Evolutionary conservation across 2,113 vertebrate species (phyloP), one percentile per base, ranked within the genome.

Genomic region (Carollia perspicillata): DNA sequence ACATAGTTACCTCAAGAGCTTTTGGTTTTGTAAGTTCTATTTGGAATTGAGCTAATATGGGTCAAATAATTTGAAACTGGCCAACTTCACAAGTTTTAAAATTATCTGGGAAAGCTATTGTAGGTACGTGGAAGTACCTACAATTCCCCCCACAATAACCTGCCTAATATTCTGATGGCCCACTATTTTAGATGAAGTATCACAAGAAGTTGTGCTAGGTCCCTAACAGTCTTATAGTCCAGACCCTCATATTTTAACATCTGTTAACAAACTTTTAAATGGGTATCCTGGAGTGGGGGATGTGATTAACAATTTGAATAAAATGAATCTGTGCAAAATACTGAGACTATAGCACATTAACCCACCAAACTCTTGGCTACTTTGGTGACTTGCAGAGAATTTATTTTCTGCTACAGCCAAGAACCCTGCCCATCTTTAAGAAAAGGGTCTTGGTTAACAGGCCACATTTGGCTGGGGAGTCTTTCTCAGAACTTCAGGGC

Each of bases 21-120:
- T 94, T 86, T 77, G 51, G 22, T 83, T 89, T 95, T 85, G 53
- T 75, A 44, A 89, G 13, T 85, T 72, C 88, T 85, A 42, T 60
- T 80, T 55, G 55, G 55, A 83, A 84, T 23, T 80, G 74, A 89
- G 68, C n/a, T 86, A 28, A 47, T 11, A 10, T 68, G 55, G 22
- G 72, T 85, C 53, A 80, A 83, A 86, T 42, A 91, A 80, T 11
- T 77, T 77, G 33, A 88, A 9, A 23, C 0, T 87, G 69, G 33
- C 33, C 53, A 89, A 51, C 28, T 90, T 89, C n/a, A 65, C 66
- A 95, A 47, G 16, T 84, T 81, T 93, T 88, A 5, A 51, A 89
- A 60, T 96, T 86, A 77, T 60, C 60, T 89, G 40, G 66, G 60
- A 89, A 95, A 79, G 14, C 49, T 49, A n/a, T 28, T 69, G 35